Percentiles rank a stretch among this genome's conserved stretches.
Evolutionary conservation across 2,113 vertebrate species (phyloP).

Genomic region (Drymodes brunneopygia): DNA sequence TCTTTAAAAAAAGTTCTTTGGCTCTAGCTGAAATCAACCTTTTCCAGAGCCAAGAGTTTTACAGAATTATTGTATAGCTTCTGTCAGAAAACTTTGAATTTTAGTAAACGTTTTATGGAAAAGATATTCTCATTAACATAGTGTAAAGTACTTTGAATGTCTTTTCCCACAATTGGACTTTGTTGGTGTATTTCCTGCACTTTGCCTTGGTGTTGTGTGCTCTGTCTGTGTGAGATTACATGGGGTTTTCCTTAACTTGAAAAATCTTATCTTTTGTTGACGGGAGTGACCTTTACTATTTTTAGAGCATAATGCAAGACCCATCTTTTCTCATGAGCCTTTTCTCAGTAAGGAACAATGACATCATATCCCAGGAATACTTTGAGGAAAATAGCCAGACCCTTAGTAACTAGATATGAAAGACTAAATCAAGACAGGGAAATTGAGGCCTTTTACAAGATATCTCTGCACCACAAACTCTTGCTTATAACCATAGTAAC

Average conservation of each 20-base stretch:
- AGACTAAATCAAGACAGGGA: neutral
- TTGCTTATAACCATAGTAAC: neutral
- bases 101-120: neutral
- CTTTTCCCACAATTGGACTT: neutral
- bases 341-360: slow-evolving; percentile 5
- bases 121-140: neutral
- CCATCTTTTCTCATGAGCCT: slow-evolving; percentile 7
- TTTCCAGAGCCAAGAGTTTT: neutral
- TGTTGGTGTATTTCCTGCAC: neutral
- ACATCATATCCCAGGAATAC: neutral
- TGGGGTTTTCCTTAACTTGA: slow-evolving; percentile 3
- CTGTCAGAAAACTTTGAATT: neutral
- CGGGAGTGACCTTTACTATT: slow-evolving; percentile 20
- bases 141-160: neutral
- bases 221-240: neutral
- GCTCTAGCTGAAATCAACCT: neutral
- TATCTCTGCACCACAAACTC: neutral
- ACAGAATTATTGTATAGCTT: neutral
- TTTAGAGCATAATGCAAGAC: slow-evolving; percentile 26
- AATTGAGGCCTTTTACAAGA: neutral
- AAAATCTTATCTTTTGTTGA: slow-evolving; percentile 32
- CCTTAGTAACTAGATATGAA: neutral
- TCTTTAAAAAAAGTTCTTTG: neutral
- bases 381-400: neutral
- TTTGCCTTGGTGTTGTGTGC: neutral